Conservation (phyloP, 2,113 vertebrate genomes). For the Otolemur garnettii region DNA sequence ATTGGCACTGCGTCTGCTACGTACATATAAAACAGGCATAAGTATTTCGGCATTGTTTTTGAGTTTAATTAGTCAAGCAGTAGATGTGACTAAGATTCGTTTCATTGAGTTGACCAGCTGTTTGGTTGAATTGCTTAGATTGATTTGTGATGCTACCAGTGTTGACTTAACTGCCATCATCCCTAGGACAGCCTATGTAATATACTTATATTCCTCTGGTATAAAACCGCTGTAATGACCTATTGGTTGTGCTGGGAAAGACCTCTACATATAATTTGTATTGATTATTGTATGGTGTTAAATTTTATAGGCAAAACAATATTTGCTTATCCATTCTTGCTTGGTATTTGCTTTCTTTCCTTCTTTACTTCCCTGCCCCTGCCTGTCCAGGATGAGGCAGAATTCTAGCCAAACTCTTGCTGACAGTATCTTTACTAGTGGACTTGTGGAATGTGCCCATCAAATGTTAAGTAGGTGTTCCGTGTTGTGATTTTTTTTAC, state of each 20-base stretch:
- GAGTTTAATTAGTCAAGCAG: not conserved
- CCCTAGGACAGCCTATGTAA: not conserved
- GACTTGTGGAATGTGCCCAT: not conserved
- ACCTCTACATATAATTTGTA: not conserved
- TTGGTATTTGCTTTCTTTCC: not conserved
- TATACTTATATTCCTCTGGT: not conserved
- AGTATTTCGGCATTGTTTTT: not conserved
- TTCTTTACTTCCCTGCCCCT: not conserved
- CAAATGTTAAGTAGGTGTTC: slow-evolving; percentile 57
- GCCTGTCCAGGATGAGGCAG: not conserved
- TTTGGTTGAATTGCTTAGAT: slow-evolving; percentile 36
- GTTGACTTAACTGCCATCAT: not conserved
- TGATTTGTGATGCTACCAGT: slow-evolving; percentile 24
- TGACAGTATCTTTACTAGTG: slow-evolving; percentile 40
- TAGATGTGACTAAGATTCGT: slow-evolving; percentile 29
- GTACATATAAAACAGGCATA: not conserved
- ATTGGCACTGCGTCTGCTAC: rapidly evolving
- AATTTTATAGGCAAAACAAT: not conserved
- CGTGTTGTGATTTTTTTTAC: slow-evolving; percentile 60
- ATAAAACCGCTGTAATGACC: not conserved
- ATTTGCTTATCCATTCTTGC: not conserved
- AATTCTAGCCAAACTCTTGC: slow-evolving; percentile 30
- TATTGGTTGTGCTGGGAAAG: not conserved
- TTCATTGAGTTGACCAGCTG: slow-evolving; percentile 30
- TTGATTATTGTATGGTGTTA: not conserved